phyloP scores from a whole-genome alignment of 2,888 invertebrate species.

The Machimus atricapillus region DNA sequence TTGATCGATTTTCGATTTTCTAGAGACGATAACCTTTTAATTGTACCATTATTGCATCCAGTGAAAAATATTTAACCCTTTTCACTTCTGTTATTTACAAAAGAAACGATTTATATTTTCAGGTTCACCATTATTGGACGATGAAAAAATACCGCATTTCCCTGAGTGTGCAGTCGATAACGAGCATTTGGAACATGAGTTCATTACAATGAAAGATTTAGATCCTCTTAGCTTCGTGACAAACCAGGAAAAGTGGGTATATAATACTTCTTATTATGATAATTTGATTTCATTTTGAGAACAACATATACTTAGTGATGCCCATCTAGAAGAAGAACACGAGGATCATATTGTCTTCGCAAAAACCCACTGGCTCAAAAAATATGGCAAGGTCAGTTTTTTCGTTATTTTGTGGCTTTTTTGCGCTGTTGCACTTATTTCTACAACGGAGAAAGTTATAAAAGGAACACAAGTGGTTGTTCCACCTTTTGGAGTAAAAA shows the following conservation, averaged over 20 bases:
- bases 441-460: slow-evolving; percentile 58
- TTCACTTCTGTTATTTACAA: not conserved
- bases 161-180: not conserved
- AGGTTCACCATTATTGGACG: slow-evolving; percentile 10
- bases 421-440: slow-evolving; percentile 55
- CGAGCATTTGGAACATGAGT: slow-evolving; percentile 51
- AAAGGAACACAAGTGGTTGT: slow-evolving; percentile 57
- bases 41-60: too few species aligned
- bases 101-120: not conserved
- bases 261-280: not conserved
- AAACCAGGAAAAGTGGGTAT: not conserved
- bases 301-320: not conserved
- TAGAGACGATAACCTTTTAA: too few species aligned
- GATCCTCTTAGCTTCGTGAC: not conserved
- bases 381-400: slow-evolving; percentile 37
- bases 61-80: not conserved
- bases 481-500: slow-evolving; percentile 55
- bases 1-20: too few species aligned
- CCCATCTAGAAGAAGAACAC: not conserved
- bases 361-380: not conserved
- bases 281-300: not conserved
- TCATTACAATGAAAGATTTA: slow-evolving; percentile 52
- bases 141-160: not conserved
- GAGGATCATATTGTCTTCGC: not conserved
- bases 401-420: slow-evolving; percentile 57